Conservation (phyloP, 1,140 invertebrate genomes). For the Apis dorsata region DNA sequence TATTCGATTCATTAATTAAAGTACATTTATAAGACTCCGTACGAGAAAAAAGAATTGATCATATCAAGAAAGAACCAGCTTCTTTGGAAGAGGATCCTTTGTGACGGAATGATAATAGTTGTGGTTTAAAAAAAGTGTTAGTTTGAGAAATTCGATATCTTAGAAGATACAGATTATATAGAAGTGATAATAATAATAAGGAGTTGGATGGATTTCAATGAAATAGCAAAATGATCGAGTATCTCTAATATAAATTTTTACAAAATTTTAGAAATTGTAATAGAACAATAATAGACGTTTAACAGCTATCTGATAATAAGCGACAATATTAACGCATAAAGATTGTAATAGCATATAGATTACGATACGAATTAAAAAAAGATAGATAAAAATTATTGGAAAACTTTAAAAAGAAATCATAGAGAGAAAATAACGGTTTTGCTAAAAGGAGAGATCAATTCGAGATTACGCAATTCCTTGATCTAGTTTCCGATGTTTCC, state of each 20-base stretch:
- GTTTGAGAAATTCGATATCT: neutral
- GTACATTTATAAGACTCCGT: neutral
- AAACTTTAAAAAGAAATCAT: neutral
- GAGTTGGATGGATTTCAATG: too few relatives aligned
- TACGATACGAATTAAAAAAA: neutral
- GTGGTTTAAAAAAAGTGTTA: neutral
- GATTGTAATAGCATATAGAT: neutral
- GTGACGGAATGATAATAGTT: too few relatives aligned
- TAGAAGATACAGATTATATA: neutral
- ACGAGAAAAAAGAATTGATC: too few relatives aligned
- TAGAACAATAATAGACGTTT: too few relatives aligned
- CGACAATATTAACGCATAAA: too few relatives aligned
- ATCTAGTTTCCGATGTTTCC: neutral
- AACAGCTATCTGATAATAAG: too few relatives aligned
- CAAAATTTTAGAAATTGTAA: too few relatives aligned
- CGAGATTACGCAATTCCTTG: conserved; percentile 17
- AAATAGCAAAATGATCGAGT: too few relatives aligned
- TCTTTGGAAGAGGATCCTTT: too few relatives aligned
- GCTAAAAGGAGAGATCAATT: neutral
- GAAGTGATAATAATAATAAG: too few relatives aligned
- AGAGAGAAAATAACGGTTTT: conserved; percentile 15
- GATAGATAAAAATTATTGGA: neutral
- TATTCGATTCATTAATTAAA: neutral
- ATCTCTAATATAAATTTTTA: too few relatives aligned
- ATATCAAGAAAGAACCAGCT: too few relatives aligned